phyloP scores from a whole-genome alignment of 2,797 vertebrate species.

The Chelon auratus region DNA sequence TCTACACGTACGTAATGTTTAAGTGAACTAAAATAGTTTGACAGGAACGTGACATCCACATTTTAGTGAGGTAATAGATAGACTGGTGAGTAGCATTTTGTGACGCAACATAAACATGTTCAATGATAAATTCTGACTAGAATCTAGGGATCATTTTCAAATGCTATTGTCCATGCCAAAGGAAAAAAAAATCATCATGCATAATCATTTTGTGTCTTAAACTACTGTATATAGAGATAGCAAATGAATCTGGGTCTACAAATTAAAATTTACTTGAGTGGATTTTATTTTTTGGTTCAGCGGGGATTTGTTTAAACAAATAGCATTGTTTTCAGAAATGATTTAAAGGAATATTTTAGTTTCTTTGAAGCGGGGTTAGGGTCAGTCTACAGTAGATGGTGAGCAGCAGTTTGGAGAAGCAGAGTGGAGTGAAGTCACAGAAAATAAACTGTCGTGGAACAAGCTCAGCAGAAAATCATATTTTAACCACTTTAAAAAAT shows the following conservation, averaged over 20 bases:
- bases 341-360: conserved; percentile 3
- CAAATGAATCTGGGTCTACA: conserved; percentile 28
- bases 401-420: no score
- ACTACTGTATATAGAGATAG: conserved; percentile 40
- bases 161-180: conserved; percentile 51
- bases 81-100: conserved; percentile 33
- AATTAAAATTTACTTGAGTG: conserved; percentile 24
- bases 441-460: no score
- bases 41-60: conserved; percentile 39
- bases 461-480: no score
- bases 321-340: background rate
- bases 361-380: no score
- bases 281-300: conserved; percentile 11
- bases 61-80: conserved; percentile 61
- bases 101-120: conserved; percentile 47
- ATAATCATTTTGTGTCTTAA: conserved; percentile 48
- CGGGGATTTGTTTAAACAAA: conserved; percentile 2
- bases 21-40: conserved; percentile 19
- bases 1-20: conserved; percentile 21
- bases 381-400: no score
- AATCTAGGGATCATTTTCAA: conserved; percentile 32
- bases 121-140: conserved; percentile 34
- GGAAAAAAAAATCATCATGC: conserved; percentile 48
- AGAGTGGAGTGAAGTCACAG: no score
- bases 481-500: no score